These are phyloP conservation scores for Pungitius pungitius DNA, from an alignment of 2,113 vertebrate species.

Conservation along the genomic window DNA sequence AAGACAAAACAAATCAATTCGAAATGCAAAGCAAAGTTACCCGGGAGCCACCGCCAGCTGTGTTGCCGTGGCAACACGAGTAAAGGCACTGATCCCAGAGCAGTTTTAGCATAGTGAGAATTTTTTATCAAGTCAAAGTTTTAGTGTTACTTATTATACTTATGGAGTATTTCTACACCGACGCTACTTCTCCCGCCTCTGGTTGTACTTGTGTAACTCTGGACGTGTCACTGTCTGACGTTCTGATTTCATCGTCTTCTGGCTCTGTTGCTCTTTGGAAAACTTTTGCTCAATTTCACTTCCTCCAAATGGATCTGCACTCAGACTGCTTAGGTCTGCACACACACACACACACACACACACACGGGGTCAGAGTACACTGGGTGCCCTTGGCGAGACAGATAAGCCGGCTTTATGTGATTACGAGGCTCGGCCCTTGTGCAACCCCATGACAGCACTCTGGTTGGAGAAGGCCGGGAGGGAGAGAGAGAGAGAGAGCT, in stretches of 20 bases:
- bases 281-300: slow-evolving; percentile 39
- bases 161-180: too few species aligned
- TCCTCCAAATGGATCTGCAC: slow-evolving; percentile 38
- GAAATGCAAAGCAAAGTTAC: too few species aligned
- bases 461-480: slow-evolving; percentile 25
- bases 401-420: slow-evolving; percentile 73
- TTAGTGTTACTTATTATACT: too few species aligned
- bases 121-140: too few species aligned
- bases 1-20: too few species aligned
- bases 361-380: slow-evolving; percentile 63
- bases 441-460: slow-evolving; percentile 68
- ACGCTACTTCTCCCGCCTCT: too few species aligned
- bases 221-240: background rate
- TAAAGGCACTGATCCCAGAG: too few species aligned
- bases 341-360: slow-evolving; percentile 22
- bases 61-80: too few species aligned
- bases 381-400: slow-evolving; percentile 74
- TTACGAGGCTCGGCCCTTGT: slow-evolving; percentile 67
- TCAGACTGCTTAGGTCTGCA: slow-evolving; percentile 37
- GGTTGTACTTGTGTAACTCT: background rate
- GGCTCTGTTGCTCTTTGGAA: slow-evolving; percentile 13
- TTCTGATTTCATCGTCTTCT: slow-evolving; percentile 5
- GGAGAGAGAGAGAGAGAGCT: background rate
- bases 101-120: too few species aligned
- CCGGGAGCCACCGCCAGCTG: too few species aligned